Evolutionary conservation across 2,888 invertebrate genomes (phyloP).

Genomic region (Panorpa germanica): DNA sequence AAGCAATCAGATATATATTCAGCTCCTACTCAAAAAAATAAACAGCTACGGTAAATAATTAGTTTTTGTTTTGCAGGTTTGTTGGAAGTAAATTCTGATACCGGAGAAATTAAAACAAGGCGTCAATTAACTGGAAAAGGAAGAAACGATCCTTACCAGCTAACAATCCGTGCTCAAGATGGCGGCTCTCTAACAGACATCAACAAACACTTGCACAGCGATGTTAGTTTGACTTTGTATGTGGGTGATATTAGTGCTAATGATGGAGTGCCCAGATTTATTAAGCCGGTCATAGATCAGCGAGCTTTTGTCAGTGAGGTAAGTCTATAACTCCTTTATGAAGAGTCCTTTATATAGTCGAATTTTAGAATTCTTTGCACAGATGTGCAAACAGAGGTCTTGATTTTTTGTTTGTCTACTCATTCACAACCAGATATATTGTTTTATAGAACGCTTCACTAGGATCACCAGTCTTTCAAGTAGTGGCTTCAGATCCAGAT

Average conservation of each 20-base stretch:
- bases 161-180: conserved; percentile 49
- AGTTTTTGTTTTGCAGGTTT: conserved; percentile 26
- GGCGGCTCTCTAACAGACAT: conserved; percentile 34
- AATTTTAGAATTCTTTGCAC: background rate
- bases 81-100: conserved; percentile 42
- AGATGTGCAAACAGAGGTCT: no score
- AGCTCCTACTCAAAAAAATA: no score
- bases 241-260: conserved; percentile 67
- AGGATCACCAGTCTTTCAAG: conserved; percentile 55
- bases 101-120: conserved; percentile 47
- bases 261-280: conserved; percentile 59
- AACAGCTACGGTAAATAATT: no score
- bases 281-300: conserved; percentile 49
- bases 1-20: no score
- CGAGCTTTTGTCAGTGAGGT: conserved; percentile 51
- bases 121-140: conserved; percentile 54
- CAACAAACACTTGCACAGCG: conserved; percentile 32
- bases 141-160: conserved; percentile 48
- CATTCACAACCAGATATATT: background rate
- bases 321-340: conserved; percentile 8
- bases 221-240: conserved; percentile 40
- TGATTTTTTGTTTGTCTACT: conserved; percentile 2
- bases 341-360: background rate
- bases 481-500: conserved; percentile 59
- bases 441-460: conserved; percentile 42